phyloP scores from a whole-genome alignment of 2,888 invertebrate genomes.

The Perdita meconis region DNA sequence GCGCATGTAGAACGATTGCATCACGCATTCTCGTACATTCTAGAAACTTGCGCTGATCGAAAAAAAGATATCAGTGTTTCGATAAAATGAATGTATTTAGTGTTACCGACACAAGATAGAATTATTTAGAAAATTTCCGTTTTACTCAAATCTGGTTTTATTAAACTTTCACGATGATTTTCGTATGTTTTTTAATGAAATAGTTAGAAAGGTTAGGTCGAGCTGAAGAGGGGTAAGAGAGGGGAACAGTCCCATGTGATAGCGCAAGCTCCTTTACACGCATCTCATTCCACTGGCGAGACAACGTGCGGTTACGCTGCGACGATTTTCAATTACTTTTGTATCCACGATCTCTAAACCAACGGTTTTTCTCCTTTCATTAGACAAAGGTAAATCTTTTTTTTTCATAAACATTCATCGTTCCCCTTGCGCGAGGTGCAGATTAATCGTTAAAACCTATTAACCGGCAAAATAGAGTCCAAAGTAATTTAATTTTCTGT shows the following conservation, averaged over 20 bases:
- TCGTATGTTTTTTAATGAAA: neutral
- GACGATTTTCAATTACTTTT: constrained; percentile 71
- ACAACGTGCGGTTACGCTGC: constrained; percentile 73
- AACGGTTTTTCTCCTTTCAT: constrained; percentile 42
- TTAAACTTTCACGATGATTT: neutral
- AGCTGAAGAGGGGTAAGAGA: constrained; percentile 15
- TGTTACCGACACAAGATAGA: neutral
- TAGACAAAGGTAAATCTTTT: constrained; percentile 66
- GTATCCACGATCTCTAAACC: constrained; percentile 23
- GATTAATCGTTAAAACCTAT: neutral
- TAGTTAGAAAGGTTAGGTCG: constrained; percentile 42
- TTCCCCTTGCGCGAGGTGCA: neutral
- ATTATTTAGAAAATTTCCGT: neutral
- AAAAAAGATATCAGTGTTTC: neutral
- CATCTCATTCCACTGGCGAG: constrained; percentile 66
- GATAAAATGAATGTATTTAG: neutral
- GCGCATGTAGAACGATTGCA: constrained; percentile 40
- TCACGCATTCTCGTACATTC: constrained; percentile 65
- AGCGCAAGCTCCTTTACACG: constrained; percentile 54
- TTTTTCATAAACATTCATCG: neutral
- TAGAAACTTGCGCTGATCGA: constrained; percentile 39
- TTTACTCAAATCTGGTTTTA: neutral
- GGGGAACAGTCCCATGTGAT: constrained; percentile 65
- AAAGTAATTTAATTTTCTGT: neutral
- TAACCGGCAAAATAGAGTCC: constrained; percentile 19